Evolutionary conservation across 2,888 invertebrate species (phyloP), one percentile per base, ranked within the genome.

Genomic region (Eupeodes latifasciatus): DNA sequence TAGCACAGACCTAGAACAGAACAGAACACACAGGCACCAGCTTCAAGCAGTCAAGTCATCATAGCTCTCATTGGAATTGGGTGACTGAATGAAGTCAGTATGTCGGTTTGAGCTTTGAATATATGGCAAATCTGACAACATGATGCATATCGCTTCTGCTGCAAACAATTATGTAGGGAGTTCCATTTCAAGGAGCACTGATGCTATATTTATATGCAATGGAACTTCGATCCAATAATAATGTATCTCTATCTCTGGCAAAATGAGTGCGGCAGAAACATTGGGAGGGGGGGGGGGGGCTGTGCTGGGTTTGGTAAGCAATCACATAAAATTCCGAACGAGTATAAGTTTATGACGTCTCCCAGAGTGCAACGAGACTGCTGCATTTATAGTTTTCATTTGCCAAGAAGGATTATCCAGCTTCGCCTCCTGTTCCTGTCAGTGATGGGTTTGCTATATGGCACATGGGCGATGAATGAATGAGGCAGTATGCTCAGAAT

Each of bases 81-180:
- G 79, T 87, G 84, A 84, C 80, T 88, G 77, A 88, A 81, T 85
- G 78, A 81, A 88, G 85, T 85, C 85, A 85, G 81, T 81, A 77
- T 85, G 85, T 81, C 77, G 62, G 67, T 74, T 27, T 61, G 67
- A 36, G 19, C 27, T 83, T 66, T 49, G 74, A 72, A 85, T 69
- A 40, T 57, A 66, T 57, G 14, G 34, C 14, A 47, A 59, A 75
- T 36, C 71, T 64, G 51, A 78, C 75, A 79, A 69, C 44, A 71
- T 77, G 76, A 62, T 44, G 57, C 80, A 83, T 66, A 67, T 76
- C 81, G 40, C 81, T 81, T 66, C 78, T 69, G 81, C 77, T 40
- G 55, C 81, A 80, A 81, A 85, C 78, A 64, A 74, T 71, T 74
- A 53, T 64, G 12, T 27, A 19, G 27, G 53, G 44, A 55, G 19